Evolutionary conservation across 2,888 invertebrate species (phyloP).

Genomic region (Malacosoma neustria): DNA sequence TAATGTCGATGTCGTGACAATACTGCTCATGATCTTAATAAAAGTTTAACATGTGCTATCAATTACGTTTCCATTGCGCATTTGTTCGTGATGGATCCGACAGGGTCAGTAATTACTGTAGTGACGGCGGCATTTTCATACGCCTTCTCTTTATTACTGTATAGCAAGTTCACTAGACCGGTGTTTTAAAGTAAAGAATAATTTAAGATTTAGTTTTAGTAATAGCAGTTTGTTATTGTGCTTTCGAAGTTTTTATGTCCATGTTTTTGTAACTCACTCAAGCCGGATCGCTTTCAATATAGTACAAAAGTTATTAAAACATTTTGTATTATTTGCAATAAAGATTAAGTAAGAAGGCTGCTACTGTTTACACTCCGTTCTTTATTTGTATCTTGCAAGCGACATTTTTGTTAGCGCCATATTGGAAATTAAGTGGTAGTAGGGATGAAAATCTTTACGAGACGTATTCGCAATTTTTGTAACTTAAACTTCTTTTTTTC

Average conservation of each 20-base stretch:
- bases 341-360: not conserved
- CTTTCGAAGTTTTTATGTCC: no score
- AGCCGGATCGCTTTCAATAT: no score
- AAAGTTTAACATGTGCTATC: slow-evolving; percentile 21
- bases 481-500: no score
- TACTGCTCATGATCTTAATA: not conserved
- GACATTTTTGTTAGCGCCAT: no score
- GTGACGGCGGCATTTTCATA: slow-evolving; percentile 25
- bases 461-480: no score
- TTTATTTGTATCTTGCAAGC: no score
- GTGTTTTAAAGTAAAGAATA: not conserved
- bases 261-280: no score
- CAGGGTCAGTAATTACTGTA: slow-evolving; percentile 39
- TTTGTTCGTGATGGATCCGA: slow-evolving; percentile 24
- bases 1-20: slow-evolving; percentile 34
- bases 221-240: not conserved
- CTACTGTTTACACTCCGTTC: no score
- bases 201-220: not conserved
- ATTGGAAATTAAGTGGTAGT: no score
- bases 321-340: not conserved
- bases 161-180: slow-evolving; percentile 9
- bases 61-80: slow-evolving; percentile 29
- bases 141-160: slow-evolving; percentile 40
- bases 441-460: no score
- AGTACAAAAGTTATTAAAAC: not conserved